Conservation (phyloP, 2,888 invertebrate species). For the Notodonta ziczac region DNA sequence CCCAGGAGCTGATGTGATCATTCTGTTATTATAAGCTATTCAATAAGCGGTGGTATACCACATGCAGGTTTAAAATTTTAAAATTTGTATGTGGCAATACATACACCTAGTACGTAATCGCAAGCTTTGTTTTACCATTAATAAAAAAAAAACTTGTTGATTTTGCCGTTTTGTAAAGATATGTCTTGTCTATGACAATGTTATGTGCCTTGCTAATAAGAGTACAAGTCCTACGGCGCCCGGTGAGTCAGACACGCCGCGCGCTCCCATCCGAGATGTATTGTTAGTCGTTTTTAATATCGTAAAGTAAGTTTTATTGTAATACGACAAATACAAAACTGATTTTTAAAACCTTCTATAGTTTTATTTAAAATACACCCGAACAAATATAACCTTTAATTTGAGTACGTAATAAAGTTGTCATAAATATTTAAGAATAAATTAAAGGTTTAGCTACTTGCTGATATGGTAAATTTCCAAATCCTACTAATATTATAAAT, state of each 20-base stretch:
- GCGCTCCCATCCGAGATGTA: constrained; percentile 31
- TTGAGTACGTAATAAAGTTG: too few relatives aligned
- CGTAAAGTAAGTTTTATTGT: constrained; percentile 47
- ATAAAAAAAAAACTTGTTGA: constrained; percentile 22
- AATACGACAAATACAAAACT: constrained; percentile 61
- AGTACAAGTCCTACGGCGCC: constrained; percentile 37
- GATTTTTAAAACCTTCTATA: constrained; percentile 39
- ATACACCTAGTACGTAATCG: constrained; percentile 30
- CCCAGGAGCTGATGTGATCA: constrained; percentile 72
- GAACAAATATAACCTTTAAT: too few relatives aligned
- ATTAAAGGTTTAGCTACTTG: too few relatives aligned
- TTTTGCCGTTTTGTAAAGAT: constrained; percentile 27
- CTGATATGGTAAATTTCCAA: too few relatives aligned
- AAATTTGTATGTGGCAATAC: constrained; percentile 28
- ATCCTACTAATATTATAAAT: too few relatives aligned
- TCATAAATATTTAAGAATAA: too few relatives aligned
- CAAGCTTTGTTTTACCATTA: constrained; percentile 22
- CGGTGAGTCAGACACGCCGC: constrained; percentile 38
- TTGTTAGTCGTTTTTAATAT: constrained; percentile 48
- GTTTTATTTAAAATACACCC: constrained; percentile 18
- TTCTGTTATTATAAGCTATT: constrained; percentile 52
- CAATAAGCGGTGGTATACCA: constrained; percentile 23
- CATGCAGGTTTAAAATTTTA: constrained; percentile 29
- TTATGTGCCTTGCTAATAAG: constrained; percentile 40
- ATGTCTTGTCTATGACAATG: constrained; percentile 40